These are phyloP conservation scores for Cygnus buccinator DNA, from an alignment of 2,113 vertebrate genomes.

Conservation along the genomic window DNA sequence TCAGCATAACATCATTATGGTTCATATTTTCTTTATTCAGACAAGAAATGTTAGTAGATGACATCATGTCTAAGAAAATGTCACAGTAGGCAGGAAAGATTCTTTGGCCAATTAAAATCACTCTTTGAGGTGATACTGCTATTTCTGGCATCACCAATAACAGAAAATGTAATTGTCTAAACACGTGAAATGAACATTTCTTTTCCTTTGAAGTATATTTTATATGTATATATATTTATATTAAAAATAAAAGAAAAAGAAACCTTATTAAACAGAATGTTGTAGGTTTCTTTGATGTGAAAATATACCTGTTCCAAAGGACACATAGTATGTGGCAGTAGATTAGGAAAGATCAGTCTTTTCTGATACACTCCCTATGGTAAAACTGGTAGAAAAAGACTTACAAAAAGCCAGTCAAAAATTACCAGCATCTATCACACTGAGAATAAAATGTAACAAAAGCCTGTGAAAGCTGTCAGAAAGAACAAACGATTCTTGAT, in stretches of 20 bases:
- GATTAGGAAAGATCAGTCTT: conserved; percentile 33
- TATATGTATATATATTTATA: neutral
- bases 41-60: conserved; percentile 64
- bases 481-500: conserved; percentile 47
- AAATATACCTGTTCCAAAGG: neutral
- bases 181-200: neutral
- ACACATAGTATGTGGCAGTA: neutral
- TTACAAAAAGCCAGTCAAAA: conserved; percentile 33
- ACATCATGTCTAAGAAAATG: conserved; percentile 72
- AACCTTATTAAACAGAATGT: neutral
- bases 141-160: neutral
- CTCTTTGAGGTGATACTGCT: conserved; percentile 36
- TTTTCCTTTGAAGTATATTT: neutral
- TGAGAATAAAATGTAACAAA: conserved; percentile 59
- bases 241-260: neutral
- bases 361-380: conserved; percentile 17
- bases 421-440: conserved; percentile 21
- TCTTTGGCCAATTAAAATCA: conserved; percentile 65
- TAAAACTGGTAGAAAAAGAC: conserved; percentile 25
- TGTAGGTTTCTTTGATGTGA: neutral
- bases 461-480: conserved; percentile 28
- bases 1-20: conserved; percentile 58
- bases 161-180: conserved; percentile 35
- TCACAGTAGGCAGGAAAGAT: conserved; percentile 62
- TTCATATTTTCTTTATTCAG: conserved; percentile 68